Conservation (phyloP, 2,797 vertebrate genomes). For the Pempheris klunzingeri region DNA sequence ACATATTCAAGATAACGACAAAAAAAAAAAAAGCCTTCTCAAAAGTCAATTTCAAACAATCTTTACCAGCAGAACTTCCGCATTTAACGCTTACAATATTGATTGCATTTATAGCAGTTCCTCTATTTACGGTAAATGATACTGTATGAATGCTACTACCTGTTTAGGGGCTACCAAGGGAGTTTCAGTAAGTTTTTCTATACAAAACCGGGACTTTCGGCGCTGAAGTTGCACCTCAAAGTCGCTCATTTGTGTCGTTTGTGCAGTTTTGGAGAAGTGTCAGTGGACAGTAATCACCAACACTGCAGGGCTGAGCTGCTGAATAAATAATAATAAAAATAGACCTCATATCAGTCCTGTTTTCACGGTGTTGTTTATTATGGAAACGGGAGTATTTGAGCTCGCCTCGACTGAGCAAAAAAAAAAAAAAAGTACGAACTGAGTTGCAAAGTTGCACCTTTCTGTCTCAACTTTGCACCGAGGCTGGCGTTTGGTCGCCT, state of each 20-base stretch:
- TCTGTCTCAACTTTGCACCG: constrained; percentile 48
- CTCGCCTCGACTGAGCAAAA: constrained; percentile 21
- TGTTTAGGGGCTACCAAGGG: constrained; percentile 47
- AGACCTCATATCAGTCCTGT: not conserved
- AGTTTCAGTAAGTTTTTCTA: constrained; percentile 71
- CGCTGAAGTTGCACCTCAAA: constrained; percentile 7
- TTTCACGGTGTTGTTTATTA: not conserved
- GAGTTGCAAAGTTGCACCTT: constrained; percentile 57
- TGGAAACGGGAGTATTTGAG: not conserved
- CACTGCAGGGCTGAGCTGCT: not conserved
- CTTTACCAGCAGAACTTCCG: constrained; percentile 69
- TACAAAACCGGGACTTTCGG: constrained; percentile 35
- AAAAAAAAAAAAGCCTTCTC: not conserved
- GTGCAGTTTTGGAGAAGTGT: constrained; percentile 28
- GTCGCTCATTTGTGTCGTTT: constrained; percentile 30
- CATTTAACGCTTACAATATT: constrained; percentile 62
- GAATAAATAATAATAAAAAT: constrained; percentile 17
- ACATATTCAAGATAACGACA: not conserved
- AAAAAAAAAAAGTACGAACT: constrained; percentile 44
- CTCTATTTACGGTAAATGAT: constrained; percentile 69
- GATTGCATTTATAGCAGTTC: constrained; percentile 67
- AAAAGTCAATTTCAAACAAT: constrained; percentile 30
- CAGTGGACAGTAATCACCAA: not conserved
- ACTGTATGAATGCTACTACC: constrained; percentile 53
- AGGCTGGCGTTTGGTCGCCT: not conserved